Evolutionary conservation across 1,140 invertebrate species (phyloP).

Genomic region (Megathymus violae): DNA sequence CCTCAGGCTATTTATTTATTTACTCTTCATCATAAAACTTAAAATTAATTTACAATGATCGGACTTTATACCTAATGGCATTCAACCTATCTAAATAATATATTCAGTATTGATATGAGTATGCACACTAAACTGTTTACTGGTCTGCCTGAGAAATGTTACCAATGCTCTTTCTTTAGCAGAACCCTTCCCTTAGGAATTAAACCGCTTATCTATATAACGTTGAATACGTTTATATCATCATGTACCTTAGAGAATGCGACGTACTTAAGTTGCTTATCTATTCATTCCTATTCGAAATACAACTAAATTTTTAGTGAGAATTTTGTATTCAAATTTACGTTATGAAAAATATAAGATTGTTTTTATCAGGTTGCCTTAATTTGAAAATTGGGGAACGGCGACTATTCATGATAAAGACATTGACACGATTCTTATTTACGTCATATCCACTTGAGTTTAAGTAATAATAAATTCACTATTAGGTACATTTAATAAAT

Average conservation of each 20-base stretch:
- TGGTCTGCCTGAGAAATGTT: background rate
- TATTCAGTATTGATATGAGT: no score
- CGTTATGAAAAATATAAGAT: background rate
- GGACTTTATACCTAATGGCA: no score
- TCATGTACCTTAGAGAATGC: constrained; percentile 4
- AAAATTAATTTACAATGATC: no score
- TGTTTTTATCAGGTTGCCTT: background rate
- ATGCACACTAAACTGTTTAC: background rate
- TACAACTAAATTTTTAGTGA: background rate
- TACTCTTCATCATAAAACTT: no score
- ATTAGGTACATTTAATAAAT: no score
- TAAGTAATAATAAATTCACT: no score
- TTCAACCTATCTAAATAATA: no score
- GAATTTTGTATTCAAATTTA: background rate
- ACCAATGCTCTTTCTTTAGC: constrained; percentile 2
- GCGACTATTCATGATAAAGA: no score
- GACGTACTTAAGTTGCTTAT: constrained; percentile 5
- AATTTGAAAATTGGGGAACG: background rate
- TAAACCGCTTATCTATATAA: constrained; percentile 6
- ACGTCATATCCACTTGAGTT: no score
- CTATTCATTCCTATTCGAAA: constrained; percentile 8
- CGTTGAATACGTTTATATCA: constrained; percentile 14
- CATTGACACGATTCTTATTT: no score
- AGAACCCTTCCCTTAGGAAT: constrained; percentile 1
- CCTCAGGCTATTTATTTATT: no score